phyloP scores from a whole-genome alignment of 2,113 vertebrate genomes.

The Crotalus helleri region DNA sequence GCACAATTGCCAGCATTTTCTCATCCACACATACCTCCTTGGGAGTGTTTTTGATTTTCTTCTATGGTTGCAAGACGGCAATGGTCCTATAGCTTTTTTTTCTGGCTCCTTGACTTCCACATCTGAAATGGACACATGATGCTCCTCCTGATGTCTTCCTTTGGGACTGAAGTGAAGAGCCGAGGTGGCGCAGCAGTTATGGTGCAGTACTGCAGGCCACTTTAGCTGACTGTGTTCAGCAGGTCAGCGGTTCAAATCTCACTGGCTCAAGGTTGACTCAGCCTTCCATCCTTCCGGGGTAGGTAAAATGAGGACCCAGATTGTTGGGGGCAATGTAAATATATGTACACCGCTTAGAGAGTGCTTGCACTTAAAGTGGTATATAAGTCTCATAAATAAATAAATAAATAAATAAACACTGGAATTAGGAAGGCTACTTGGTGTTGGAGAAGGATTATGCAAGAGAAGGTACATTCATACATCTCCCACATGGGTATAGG shows the following conservation, averaged over 20 bases:
- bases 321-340: too few relatives aligned
- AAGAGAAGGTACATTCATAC: not conserved
- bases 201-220: too few relatives aligned
- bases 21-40: not conserved
- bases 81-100: not conserved
- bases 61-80: not conserved
- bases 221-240: too few relatives aligned
- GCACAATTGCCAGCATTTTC: not conserved
- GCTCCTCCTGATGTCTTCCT: not conserved
- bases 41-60: not conserved
- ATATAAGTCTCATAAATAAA: too few relatives aligned
- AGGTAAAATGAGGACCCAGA: too few relatives aligned
- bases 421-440: not conserved
- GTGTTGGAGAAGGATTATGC: not conserved
- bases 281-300: too few relatives aligned
- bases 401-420: not conserved
- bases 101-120: not conserved
- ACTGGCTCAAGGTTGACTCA: too few relatives aligned
- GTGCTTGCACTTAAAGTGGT: too few relatives aligned
- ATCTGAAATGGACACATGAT: not conserved
- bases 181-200: too few relatives aligned
- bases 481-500: not conserved
- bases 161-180: too few relatives aligned
- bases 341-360: too few relatives aligned
- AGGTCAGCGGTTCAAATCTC: too few relatives aligned